These are phyloP conservation scores for Saguinus midas DNA, from an alignment of 2,113 vertebrate genomes.

Conservation along the genomic window DNA sequence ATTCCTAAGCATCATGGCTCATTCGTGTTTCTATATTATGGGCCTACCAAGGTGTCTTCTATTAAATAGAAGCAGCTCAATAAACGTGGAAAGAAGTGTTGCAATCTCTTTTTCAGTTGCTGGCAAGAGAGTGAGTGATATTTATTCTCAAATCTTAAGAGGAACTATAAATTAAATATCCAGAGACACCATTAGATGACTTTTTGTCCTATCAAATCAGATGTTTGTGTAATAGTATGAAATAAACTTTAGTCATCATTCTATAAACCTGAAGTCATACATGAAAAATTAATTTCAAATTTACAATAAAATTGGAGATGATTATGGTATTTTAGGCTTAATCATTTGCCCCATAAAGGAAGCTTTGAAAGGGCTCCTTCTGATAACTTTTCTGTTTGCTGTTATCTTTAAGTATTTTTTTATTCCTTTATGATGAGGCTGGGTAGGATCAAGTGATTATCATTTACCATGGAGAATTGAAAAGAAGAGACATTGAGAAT, in stretches of 20 bases:
- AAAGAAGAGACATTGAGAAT: neutral
- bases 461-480: neutral
- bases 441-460: neutral
- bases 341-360: neutral
- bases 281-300: neutral
- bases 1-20: rapidly evolving
- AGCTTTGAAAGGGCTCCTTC: neutral
- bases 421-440: neutral
- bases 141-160: neutral
- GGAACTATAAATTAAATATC: neutral
- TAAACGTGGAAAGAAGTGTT: no score
- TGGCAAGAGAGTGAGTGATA: no score
- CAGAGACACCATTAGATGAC: neutral
- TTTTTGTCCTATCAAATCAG: neutral
- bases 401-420: neutral
- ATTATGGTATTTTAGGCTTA: neutral
- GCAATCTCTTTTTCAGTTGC: neutral
- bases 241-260: neutral
- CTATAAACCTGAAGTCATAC: neutral
- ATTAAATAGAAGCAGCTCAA: neutral
- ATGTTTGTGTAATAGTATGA: neutral
- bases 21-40: rapidly evolving
- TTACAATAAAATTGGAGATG: neutral
- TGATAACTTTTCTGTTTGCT: neutral
- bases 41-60: neutral